phyloP scores from a whole-genome alignment of 1,140 invertebrate genomes.

The Trissolcus basalis region DNA sequence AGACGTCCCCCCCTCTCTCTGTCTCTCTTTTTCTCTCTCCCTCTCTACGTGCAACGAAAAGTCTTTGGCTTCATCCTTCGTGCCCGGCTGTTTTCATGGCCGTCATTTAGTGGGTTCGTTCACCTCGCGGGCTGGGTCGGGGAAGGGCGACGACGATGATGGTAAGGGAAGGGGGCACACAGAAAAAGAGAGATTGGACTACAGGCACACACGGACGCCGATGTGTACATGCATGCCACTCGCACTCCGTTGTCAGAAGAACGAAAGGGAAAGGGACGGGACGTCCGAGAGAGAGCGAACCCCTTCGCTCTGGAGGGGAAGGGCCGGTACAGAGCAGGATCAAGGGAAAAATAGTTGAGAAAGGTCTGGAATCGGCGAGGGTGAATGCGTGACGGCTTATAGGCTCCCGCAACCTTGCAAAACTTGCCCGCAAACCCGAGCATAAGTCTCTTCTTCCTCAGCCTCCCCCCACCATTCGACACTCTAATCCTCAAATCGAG shows the following conservation, averaged over 20 bases:
- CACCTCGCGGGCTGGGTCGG: conserved; percentile 71
- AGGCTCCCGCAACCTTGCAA: conserved; percentile 57
- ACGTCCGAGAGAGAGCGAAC: conserved; percentile 20
- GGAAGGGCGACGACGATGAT: conserved; percentile 49
- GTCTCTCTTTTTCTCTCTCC: too few species aligned
- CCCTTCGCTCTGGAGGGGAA: conserved; percentile 21
- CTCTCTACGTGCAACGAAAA: conserved; percentile 27
- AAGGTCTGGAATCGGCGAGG: conserved; percentile 72
- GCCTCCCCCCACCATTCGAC: conserved; percentile 1
- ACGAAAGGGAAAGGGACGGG: conserved; percentile 54
- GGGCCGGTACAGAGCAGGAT: conserved; percentile 62
- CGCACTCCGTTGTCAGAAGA: conserved; percentile 45
- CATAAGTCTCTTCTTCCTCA: conserved; percentile 37
- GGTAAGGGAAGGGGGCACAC: conserved; percentile 24
- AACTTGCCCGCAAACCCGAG: conserved; percentile 45
- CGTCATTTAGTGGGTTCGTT: conserved; percentile 77
- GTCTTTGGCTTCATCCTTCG: conserved; percentile 67
- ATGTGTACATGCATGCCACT: conserved; percentile 11
- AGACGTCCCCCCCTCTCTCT: conserved; percentile 10
- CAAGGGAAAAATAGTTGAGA: conserved; percentile 74
- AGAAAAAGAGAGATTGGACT: conserved; percentile 59
- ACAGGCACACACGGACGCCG: conserved; percentile 59
- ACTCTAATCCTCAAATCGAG: conserved; percentile 36
- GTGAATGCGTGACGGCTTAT: conserved; percentile 69
- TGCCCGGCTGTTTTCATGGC: conserved; percentile 76